phyloP scores from a whole-genome alignment of 2,113 vertebrate genomes.

The Muntiacus muntjak region DNA sequence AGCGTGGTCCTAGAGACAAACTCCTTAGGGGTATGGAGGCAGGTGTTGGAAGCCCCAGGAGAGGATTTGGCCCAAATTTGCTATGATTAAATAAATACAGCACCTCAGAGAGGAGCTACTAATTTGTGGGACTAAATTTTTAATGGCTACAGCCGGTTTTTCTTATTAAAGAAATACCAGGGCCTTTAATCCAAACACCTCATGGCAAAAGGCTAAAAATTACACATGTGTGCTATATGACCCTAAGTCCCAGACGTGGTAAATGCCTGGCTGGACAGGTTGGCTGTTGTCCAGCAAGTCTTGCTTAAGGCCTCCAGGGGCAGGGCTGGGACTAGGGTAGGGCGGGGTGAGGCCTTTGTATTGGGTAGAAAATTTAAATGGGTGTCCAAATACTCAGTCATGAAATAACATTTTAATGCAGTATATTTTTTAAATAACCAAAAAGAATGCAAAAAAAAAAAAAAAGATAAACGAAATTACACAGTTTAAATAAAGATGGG shows the following conservation, averaged over 20 bases:
- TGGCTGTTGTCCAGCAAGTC: neutral
- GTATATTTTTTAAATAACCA: neutral
- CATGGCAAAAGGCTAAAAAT: neutral
- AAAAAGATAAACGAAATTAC: neutral
- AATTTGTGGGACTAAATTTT: constrained; percentile 62
- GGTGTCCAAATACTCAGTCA: neutral
- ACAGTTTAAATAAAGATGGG: neutral
- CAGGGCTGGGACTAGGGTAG: neutral
- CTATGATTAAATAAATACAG: constrained; percentile 49
- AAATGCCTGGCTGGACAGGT: neutral
- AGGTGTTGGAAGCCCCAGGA: constrained; percentile 44
- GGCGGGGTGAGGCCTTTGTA: fast-evolving
- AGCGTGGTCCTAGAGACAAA: neutral
- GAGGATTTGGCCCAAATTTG: constrained; percentile 53
- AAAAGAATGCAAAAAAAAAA: neutral
- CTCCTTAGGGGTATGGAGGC: neutral
- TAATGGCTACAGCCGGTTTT: constrained; percentile 42
- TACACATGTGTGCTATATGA: neutral
- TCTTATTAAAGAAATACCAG: constrained; percentile 54
- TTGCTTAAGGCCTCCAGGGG: neutral
- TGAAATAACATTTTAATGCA: neutral
- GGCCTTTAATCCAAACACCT: constrained; percentile 40
- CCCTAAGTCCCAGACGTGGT: neutral
- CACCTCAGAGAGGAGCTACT: constrained; percentile 33
- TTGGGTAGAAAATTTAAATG: neutral